phyloP scores from a whole-genome alignment of 2,113 vertebrate genomes.

The Cyprinodon tularosa region DNA sequence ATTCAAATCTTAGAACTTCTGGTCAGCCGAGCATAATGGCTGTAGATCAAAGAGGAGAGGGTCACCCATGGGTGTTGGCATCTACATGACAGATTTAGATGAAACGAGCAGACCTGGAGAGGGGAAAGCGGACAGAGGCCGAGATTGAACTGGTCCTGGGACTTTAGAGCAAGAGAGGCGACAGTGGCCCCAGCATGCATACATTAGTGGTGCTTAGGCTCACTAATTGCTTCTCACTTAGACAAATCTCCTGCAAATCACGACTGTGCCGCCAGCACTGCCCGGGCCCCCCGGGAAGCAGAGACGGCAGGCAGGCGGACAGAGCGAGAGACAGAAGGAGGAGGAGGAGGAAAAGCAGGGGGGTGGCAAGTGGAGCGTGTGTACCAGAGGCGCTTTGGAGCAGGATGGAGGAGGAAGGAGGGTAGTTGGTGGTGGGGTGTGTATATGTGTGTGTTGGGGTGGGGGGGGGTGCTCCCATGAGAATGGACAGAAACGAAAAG shows the following conservation, averaged over 20 bases:
- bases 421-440: conserved; percentile 4
- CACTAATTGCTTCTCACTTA: conserved; percentile 88
- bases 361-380: conserved; percentile 73
- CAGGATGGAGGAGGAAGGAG: conserved; percentile 69
- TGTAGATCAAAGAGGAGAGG: conserved; percentile 51
- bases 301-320: conserved; percentile 76
- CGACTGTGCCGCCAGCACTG: conserved; percentile 78
- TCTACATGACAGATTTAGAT: conserved; percentile 48
- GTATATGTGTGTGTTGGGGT: neutral
- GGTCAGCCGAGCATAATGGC: conserved; percentile 44
- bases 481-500: conserved; percentile 56
- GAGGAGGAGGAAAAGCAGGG: conserved; percentile 30
- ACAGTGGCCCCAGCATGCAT: conserved; percentile 72
- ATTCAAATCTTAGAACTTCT: conserved; percentile 17
- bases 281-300: conserved; percentile 75
- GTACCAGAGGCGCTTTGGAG: conserved; percentile 79
- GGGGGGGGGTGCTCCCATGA: conserved; percentile 69
- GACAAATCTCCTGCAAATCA: conserved; percentile 86
- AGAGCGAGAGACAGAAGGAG: conserved; percentile 65
- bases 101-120: conserved; percentile 47
- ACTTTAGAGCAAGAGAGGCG: conserved; percentile 49
- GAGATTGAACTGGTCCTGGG: conserved; percentile 52
- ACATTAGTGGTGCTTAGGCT: conserved; percentile 81
- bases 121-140: conserved; percentile 30
- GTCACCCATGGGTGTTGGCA: conserved; percentile 44